Base-by-base conservation (phyloP, 2,113 vertebrate species). In the Barbus barbus region DNA sequence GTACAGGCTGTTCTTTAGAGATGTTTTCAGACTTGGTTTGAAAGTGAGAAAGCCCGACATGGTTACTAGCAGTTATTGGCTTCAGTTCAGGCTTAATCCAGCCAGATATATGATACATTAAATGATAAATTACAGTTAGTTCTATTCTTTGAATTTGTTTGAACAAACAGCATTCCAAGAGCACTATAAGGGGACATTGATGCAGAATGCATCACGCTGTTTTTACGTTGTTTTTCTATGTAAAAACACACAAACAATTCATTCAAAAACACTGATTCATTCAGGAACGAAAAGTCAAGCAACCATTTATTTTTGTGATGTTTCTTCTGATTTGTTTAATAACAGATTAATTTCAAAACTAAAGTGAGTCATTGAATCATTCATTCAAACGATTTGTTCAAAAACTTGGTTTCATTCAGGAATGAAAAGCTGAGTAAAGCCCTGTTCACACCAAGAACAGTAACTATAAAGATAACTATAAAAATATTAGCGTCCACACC, bases 21-120 rank as follows among this genome's bases (percentile, higher is more conserved):
- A 44, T 65, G 60, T 80, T 48, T n/a, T 78, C 36, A 78, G 76
- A 78, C 31, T n/a, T 56, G 31, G 20, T 77, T 51, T 7, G 11
- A 48, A 26, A 24, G 6, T 74, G 46, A 53, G 26, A 76, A 33
- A 77, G 28, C 36, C 33, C 1, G 31, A 38, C 3, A 63, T 9
- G 63, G 22, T 41, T n/a, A n/a, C 22, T 12, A 16, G 38, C 69
- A 44, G 69, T 41, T 72, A 14, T 41, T 72, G 36, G 9, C 11
- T 72, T n/a, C 69, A 24, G 22, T 14, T 72, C 36, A 72, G 36
- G 5, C 22, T 24, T 72, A 24, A 24, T 72, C 69, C 22, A 41
- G 9, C 9, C 20, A n/a, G 4, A 72, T 24, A 9, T 1, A 9
- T 3, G 0, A 12, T 3, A 9, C 13, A 24, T 12, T 72, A 24